phyloP scores from a whole-genome alignment of 1,140 invertebrate genomes.

The Drosophila lini region DNA sequence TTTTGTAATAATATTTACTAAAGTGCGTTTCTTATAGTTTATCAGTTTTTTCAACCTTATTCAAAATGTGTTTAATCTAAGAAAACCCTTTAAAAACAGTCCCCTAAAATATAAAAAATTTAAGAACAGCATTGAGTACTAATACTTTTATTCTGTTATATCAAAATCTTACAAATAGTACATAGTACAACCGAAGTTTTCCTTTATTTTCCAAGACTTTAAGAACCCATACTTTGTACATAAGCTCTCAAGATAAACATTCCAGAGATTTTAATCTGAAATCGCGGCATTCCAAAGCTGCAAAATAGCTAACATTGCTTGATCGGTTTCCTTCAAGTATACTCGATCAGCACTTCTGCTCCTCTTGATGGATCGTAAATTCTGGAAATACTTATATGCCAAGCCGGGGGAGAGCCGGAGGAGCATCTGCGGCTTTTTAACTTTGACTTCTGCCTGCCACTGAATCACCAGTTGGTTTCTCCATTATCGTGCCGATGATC shows the following conservation, averaged over 20 bases:
- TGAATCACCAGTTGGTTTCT: conserved; percentile 69
- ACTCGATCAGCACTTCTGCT: conserved; percentile 25
- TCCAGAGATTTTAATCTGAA: conserved; percentile 3
- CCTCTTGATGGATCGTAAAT: conserved; percentile 39
- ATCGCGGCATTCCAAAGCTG: conserved; percentile 4
- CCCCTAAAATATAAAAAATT: no score
- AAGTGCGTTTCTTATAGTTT: no score
- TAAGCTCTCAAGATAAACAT: conserved; percentile 1
- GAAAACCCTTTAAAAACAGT: no score
- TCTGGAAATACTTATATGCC: conserved; percentile 19
- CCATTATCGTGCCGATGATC: conserved; percentile 70
- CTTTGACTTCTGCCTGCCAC: conserved; percentile 49
- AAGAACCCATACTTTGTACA: not conserved
- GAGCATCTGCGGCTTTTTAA: conserved; percentile 44
- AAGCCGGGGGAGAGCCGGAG: conserved; percentile 1
- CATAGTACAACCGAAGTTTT: not conserved
- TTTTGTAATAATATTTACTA: no score
- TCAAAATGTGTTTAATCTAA: no score
- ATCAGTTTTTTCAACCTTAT: no score
- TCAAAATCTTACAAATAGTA: not conserved
- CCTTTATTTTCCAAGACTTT: no score
- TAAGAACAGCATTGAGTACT: no score
- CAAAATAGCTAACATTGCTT: conserved; percentile 19
- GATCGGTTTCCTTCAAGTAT: conserved; percentile 17
- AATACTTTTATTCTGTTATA: not conserved